These are phyloP conservation scores for Uria lomvia DNA, from an alignment of 2,113 vertebrate species.

Conservation along the genomic window DNA sequence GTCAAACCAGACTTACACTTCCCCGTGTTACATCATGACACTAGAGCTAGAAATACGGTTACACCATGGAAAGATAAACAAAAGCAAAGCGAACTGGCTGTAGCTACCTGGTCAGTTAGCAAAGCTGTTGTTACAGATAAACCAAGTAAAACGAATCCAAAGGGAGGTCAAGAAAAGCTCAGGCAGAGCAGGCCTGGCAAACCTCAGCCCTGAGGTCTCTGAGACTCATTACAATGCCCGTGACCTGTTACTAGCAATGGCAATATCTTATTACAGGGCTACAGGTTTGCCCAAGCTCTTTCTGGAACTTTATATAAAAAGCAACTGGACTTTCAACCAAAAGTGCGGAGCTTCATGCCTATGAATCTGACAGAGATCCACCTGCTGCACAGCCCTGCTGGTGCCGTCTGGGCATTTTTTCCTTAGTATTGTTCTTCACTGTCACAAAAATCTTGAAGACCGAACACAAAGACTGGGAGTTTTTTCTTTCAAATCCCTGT, in stretches of 20 bases:
- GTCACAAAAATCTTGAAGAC: background rate
- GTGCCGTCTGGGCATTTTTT: background rate
- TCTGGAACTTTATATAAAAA: background rate
- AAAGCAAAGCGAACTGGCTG: background rate
- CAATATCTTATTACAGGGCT: background rate
- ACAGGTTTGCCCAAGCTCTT: background rate
- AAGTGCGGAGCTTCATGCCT: background rate
- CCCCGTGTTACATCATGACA: no score
- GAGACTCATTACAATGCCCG: background rate
- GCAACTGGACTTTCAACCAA: background rate
- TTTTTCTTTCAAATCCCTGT: background rate
- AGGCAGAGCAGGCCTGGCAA: background rate
- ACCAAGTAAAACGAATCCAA: background rate
- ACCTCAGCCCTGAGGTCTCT: background rate
- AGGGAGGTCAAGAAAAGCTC: background rate
- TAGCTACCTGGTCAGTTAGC: background rate
- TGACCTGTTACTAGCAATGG: background rate
- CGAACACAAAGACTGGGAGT: background rate
- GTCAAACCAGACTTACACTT: background rate
- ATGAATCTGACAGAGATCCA: background rate
- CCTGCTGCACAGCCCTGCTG: background rate
- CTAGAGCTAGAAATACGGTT: background rate
- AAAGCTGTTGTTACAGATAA: background rate
- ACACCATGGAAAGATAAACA: background rate
- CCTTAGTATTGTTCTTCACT: background rate